These are phyloP conservation scores for Festucalex cinctus DNA, from an alignment of 2,113 vertebrate genomes.

Conservation along the genomic window DNA sequence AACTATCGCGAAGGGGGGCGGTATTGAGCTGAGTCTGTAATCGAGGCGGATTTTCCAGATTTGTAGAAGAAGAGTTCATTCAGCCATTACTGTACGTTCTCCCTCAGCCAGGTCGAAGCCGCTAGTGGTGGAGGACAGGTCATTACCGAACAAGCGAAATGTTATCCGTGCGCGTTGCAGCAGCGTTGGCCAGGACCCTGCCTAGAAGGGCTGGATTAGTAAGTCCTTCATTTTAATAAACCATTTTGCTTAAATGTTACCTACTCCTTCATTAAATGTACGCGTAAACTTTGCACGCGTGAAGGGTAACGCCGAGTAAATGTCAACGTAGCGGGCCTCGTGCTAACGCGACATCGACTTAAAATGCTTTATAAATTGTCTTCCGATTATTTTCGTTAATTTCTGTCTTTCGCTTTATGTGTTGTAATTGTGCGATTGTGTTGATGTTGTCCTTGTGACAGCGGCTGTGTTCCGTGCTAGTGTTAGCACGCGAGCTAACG, in stretches of 20 bases:
- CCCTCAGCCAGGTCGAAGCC: constrained; percentile 48
- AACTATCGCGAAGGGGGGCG: constrained; percentile 32
- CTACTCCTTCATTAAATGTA: constrained; percentile 6
- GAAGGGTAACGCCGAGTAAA: constrained; percentile 47
- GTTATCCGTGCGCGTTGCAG: constrained; percentile 88
- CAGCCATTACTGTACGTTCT: constrained; percentile 69
- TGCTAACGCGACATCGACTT: constrained; percentile 4
- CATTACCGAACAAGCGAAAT: constrained; percentile 64
- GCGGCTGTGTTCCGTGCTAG: neutral
- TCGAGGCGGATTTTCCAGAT: neutral
- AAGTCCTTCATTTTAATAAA: constrained; percentile 51
- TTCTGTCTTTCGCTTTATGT: neutral
- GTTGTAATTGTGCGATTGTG: neutral
- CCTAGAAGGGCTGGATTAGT: constrained; percentile 85
- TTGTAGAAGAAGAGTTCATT: constrained; percentile 63
- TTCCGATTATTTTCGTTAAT: too few relatives aligned
- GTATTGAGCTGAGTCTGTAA: neutral
- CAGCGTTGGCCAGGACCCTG: constrained; percentile 80
- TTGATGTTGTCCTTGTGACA: constrained; percentile 37
- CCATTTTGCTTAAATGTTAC: neutral
- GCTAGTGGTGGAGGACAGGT: constrained; percentile 64
- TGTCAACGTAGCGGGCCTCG: constrained; percentile 44
- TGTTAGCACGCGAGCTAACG: constrained; percentile 41
- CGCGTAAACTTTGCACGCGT: constrained; percentile 19
- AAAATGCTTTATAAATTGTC: neutral